A percentile compares a stretch with the other conserved stretches of the same genome.
phyloP scores from a whole-genome alignment of 2,113 vertebrate genomes.

The Cololabis saira region DNA sequence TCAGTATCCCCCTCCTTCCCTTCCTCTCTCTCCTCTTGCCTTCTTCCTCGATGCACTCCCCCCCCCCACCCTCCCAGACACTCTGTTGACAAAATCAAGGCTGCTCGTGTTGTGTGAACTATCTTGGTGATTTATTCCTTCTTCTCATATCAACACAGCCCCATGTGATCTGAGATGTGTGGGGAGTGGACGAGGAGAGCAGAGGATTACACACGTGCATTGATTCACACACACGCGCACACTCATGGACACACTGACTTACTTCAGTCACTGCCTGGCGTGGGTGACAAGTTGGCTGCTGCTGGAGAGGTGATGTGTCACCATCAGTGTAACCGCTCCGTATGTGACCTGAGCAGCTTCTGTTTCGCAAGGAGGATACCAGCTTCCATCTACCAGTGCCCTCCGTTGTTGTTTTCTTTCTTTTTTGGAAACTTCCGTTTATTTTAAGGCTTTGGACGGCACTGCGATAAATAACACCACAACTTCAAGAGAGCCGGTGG shows the following conservation, averaged over 20 bases:
- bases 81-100: constrained; percentile 78
- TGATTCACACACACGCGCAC: constrained; percentile 26
- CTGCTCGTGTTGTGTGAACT: constrained; percentile 74
- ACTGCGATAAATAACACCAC: constrained; percentile 65
- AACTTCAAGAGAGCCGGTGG: constrained; percentile 20
- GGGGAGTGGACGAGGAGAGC: constrained; percentile 38
- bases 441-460: constrained; percentile 52
- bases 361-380: constrained; percentile 25
- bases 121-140: constrained; percentile 79
- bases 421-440: constrained; percentile 2
- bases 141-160: constrained; percentile 67
- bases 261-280: constrained; percentile 34
- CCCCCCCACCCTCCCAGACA: constrained; percentile 39
- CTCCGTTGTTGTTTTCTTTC: neutral
- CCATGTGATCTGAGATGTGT: constrained; percentile 57
- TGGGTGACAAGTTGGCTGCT: too few species aligned
- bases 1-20: constrained; percentile 48
- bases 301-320: constrained; percentile 61
- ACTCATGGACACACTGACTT: constrained; percentile 42
- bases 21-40: neutral
- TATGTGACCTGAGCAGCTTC: constrained; percentile 68
- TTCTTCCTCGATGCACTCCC: constrained; percentile 36
- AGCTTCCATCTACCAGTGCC: constrained; percentile 23
- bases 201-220: constrained; percentile 27
- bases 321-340: constrained; percentile 71